phyloP scores from a whole-genome alignment of 1,140 invertebrate genomes.

The Panagrolaimus sp. region DNA sequence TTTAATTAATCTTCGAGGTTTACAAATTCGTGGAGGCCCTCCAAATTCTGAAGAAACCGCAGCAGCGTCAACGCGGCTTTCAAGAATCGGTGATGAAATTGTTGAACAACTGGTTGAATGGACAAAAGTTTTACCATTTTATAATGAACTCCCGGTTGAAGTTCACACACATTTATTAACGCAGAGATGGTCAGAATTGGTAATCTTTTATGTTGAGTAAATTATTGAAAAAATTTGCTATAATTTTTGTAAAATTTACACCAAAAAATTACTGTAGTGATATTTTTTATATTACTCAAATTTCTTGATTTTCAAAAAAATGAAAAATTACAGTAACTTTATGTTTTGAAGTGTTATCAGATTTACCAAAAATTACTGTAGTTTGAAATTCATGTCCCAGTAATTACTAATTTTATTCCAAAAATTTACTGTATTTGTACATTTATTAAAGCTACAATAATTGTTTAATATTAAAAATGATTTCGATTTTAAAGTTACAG shows the following conservation, averaged over 20 bases:
- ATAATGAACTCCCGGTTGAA: constrained; percentile 85
- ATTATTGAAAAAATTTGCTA: constrained; percentile 18
- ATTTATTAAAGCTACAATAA: too few relatives aligned
- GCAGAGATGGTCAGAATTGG: constrained; percentile 74
- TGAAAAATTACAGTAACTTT: neutral
- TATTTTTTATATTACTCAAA: too few relatives aligned
- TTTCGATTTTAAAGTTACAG: too few relatives aligned
- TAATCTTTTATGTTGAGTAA: constrained; percentile 18
- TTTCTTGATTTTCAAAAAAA: too few relatives aligned
- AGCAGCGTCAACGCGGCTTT: constrained; percentile 44
- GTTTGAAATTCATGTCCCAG: too few relatives aligned
- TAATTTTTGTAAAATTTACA: neutral
- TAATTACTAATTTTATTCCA: too few relatives aligned
- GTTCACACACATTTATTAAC: constrained; percentile 82
- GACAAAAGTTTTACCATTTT: constrained; percentile 94
- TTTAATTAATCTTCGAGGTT: constrained; percentile 61
- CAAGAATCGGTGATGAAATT: constrained; percentile 57
- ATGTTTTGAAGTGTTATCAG: neutral
- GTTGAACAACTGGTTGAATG: constrained; percentile 86
- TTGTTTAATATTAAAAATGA: too few relatives aligned
- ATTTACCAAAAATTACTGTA: too few relatives aligned
- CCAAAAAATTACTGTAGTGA: constrained; percentile 26
- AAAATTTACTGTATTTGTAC: too few relatives aligned
- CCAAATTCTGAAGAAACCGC: constrained; percentile 46
- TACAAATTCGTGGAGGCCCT: constrained; percentile 71